Evolutionary conservation across 2,888 invertebrate genomes (phyloP), one percentile per base, ranked within the genome.

Genomic region (Ophonus ardosiacus): DNA sequence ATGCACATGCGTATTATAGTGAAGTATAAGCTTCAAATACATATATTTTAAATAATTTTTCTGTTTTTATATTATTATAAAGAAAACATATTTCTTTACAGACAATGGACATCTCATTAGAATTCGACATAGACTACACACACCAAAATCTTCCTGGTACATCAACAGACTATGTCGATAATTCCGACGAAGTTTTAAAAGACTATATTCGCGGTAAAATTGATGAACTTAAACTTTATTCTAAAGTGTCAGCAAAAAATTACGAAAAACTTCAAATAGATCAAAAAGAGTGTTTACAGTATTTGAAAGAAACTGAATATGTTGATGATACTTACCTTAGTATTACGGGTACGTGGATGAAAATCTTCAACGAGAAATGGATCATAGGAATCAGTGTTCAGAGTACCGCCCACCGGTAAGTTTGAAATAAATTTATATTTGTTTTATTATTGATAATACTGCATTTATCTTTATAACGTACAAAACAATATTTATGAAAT

Each of bases 361-460:
- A 63, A 56, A 51, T 87, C 8, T 84, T 86, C 56, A 86, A 87
- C 65, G 85, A 86, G 0, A 88, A 87, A 43, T 89, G 87, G 87
- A 85, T 89, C n/a, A 43, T 90, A 43, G 90, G 90, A 15, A 87
- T 89, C 51, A 80, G 86, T 18, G 51, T 90, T 6, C 81, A 85
- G 21, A 89, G 89, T 84, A 81, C 86, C 17, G 81, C 81, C 15
- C 79, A 81, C 7, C 85, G 80, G 88, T 88, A 86, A 88, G 88
- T 87, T 74, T 80, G 17, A 31, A 68, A 61, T 31, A 6, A 31
- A 31, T 31, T 31, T 15, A 10, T 51, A 68, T 68, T 68, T 31
- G 15, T 68, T 18, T 59, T 59, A n/a, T 59, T 15, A 15, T 17
- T 68, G 13, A n/a, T 68, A 13, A 18, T 68, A 18, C 18, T 68